Percentiles rank a stretch among this genome's conserved stretches.
phyloP scores from a whole-genome alignment of 2,888 invertebrate genomes.

The Rhopalosiphum nymphaeae region DNA sequence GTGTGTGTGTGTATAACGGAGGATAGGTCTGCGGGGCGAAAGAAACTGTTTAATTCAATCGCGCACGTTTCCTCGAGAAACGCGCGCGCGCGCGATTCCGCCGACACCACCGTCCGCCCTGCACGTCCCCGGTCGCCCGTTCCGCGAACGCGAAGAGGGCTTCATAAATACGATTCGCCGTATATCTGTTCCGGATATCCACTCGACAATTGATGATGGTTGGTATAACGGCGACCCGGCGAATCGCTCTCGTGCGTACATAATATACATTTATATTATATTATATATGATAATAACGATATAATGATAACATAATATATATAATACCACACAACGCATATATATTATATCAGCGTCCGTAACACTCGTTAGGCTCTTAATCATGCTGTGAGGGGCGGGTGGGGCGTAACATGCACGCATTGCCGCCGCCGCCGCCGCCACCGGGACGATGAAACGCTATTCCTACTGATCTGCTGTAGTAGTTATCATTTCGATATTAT shows the following conservation, averaged over 20 bases:
- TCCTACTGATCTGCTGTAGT: background rate
- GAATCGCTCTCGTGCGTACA: constrained; percentile 13
- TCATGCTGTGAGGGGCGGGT: background rate
- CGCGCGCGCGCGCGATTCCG: background rate
- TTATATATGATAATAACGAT: background rate
- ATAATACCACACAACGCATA: background rate
- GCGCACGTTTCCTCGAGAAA: constrained; percentile 11
- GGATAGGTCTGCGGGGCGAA: background rate
- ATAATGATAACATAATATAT: background rate
- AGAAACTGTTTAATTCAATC: constrained; percentile 65
- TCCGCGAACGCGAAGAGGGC: background rate
- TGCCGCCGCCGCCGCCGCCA: background rate
- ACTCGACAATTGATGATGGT: constrained; percentile 62
- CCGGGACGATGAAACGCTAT: background rate
- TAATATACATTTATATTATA: background rate
- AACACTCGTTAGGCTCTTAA: constrained; percentile 61
- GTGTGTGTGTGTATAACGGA: background rate
- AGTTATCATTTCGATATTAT: constrained; percentile 59
- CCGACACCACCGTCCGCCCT: background rate
- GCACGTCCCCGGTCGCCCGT: background rate
- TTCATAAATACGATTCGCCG: constrained; percentile 55
- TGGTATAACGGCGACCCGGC: background rate
- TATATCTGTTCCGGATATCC: constrained; percentile 65
- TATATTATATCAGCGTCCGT: constrained; percentile 49
- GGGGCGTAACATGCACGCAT: background rate